Base-by-base conservation (phyloP, 2,113 vertebrate genomes). In the Leucopternis melanops region DNA sequence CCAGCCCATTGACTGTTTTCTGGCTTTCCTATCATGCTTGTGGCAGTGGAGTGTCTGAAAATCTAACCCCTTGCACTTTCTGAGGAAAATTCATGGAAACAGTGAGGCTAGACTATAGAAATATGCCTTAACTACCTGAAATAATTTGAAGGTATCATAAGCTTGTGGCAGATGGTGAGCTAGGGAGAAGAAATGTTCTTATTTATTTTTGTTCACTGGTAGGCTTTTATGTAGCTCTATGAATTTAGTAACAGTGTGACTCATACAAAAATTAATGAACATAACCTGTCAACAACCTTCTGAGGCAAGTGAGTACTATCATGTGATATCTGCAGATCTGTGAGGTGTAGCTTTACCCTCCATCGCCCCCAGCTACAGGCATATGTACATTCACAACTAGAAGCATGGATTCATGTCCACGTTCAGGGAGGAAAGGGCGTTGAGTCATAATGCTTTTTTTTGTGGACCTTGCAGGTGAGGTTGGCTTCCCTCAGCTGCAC, bases 161-260 rank as follows among this genome's bases (percentile, higher is more conserved):
- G 75, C 55, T 83, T 86, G 91, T 94, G 77, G 94, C 95, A 97
- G 93, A 97, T 96, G 96, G 95, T 75, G 81, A 91, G 91, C 89
- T 91, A 81, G 77, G 59, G 21, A 94, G 62, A 90, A 95, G 65
- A 89, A 87, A 55, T 81, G 83, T 95, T 96, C 94, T 81, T 94
- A 74, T 57, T 96, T 97, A 97, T 95, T 97, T 97, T 95, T 95
- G 84, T 81, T 94, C 93, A 31, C 89, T 92, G 87, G 89, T 89
- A 96, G 95, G 94, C 94, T 91, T 59, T 84, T 84, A 59, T 67
- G 59, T 84, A 81, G 79, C 49, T 86, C 71, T 90, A 72, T 93
- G 90, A 92, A 86, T 92, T 95, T 96, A 96, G 96, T 50, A 92
- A 95, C 92, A 93, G 79, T 4, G 45, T 94, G 96, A 95, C 57